These are phyloP conservation scores for Pelmatolapia mariae DNA, from an alignment of 2,113 vertebrate genomes.

Conservation along the genomic window DNA sequence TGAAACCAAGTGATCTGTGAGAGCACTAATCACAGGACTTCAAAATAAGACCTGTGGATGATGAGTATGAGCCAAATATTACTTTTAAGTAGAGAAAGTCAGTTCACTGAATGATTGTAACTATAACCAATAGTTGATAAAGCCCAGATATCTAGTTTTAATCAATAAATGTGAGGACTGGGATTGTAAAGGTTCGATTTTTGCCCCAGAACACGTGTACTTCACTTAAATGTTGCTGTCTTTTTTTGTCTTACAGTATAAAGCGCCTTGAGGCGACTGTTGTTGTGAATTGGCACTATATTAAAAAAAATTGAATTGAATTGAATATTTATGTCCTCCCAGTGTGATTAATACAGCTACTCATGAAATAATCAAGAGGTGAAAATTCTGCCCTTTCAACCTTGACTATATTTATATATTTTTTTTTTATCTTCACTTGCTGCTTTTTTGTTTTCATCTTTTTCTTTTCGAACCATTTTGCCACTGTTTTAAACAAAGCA, in stretches of 20 bases:
- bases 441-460: background rate
- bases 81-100: background rate
- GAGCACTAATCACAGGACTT: background rate
- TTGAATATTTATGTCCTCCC: background rate
- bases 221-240: background rate
- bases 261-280: background rate
- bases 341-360: background rate
- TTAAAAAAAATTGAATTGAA: background rate
- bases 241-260: background rate
- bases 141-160: background rate
- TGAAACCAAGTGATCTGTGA: background rate
- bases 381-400: background rate
- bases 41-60: background rate
- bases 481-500: conserved; percentile 40
- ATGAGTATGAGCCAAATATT: background rate
- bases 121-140: background rate
- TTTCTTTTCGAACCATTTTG: background rate
- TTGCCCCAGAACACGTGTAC: background rate
- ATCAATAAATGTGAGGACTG: background rate
- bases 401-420: background rate
- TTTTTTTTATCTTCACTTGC: background rate
- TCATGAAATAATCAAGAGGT: background rate
- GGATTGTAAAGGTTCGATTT: background rate
- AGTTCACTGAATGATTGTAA: background rate
- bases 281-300: background rate